phyloP scores from a whole-genome alignment of 1,140 invertebrate genomes.

The Aphidius ervi region DNA sequence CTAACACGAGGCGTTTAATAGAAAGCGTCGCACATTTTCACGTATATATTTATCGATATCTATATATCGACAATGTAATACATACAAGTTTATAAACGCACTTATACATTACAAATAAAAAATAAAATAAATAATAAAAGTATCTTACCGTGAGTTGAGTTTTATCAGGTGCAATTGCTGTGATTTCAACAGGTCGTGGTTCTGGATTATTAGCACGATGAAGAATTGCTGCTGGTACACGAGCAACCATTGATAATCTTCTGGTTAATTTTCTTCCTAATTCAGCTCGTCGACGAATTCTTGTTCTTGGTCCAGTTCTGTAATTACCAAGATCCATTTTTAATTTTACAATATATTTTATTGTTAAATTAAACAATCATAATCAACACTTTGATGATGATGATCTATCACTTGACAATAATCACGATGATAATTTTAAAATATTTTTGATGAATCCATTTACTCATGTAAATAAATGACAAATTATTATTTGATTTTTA shows the following conservation, averaged over 20 bases:
- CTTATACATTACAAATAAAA: neutral
- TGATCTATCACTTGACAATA: no score
- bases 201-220: constrained; percentile 40
- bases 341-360: constrained; percentile 20
- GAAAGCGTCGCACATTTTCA: constrained; percentile 14
- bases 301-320: constrained; percentile 37
- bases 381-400: no score
- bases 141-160: constrained; percentile 51
- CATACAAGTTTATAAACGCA: no score
- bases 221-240: constrained; percentile 51
- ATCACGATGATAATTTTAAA: no score
- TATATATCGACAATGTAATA: constrained; percentile 1
- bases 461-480: no score
- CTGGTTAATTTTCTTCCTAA: constrained; percentile 51
- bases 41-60: constrained; percentile 7
- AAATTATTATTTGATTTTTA: no score
- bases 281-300: constrained; percentile 41
- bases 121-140: neutral
- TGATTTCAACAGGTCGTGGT: constrained; percentile 47
- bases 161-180: constrained; percentile 54
- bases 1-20: constrained; percentile 6
- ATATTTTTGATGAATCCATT: no score
- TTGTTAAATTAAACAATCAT: neutral
- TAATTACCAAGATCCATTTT: constrained; percentile 48
- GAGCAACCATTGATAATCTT: constrained; percentile 53